phyloP scores from a whole-genome alignment of 2,113 vertebrate species.

The Narcine bancroftii region DNA sequence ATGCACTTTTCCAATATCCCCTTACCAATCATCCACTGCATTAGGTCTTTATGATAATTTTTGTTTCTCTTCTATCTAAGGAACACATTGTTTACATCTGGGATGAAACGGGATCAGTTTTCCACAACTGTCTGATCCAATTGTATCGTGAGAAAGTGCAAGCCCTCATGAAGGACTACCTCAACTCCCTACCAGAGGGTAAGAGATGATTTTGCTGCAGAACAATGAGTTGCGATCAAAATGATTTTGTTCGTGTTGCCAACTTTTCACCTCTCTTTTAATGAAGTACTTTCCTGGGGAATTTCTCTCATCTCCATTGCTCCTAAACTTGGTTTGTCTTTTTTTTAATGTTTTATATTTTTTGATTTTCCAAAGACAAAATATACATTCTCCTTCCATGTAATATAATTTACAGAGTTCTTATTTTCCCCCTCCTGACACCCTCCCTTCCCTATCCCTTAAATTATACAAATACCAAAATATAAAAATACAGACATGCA shows the following conservation, averaged over 20 bases:
- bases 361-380: no score
- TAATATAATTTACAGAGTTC: no score
- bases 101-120: conserved; percentile 76
- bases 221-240: background rate
- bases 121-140: conserved; percentile 91
- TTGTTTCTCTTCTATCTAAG: conserved; percentile 44
- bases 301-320: background rate
- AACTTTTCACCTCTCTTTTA: background rate
- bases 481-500: no score
- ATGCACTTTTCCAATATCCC: background rate
- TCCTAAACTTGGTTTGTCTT: background rate
- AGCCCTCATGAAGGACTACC: conserved; percentile 88
- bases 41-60: background rate
- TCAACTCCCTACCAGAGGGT: conserved; percentile 78
- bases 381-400: no score
- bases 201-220: conserved; percentile 11
- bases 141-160: conserved; percentile 92
- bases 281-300: background rate
- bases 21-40: background rate
- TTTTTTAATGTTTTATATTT: no score
- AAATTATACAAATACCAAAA: no score
- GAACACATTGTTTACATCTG: conserved; percentile 85
- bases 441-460: no score
- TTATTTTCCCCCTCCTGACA: no score
- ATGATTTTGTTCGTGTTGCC: background rate